Evolutionary conservation across 35 echinoderm and acorn worm species (phyloP).

Genomic region (Ophiothrix spiculata): DNA sequence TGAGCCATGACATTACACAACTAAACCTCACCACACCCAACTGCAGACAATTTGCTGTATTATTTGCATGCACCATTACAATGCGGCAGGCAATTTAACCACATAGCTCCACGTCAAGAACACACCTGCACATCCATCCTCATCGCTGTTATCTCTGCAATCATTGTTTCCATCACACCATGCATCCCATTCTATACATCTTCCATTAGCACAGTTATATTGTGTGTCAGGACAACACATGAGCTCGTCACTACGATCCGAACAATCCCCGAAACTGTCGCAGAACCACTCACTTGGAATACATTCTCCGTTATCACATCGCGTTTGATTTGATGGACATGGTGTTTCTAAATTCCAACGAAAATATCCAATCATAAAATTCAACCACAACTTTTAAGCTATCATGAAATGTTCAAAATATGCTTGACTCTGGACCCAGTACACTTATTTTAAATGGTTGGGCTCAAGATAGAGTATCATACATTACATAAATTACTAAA

Average conservation of each 20-base stretch:
- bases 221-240: background rate
- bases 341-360: background rate
- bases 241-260: background rate
- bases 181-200: background rate
- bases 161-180: background rate
- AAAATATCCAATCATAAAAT: too few species aligned
- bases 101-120: background rate
- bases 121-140: background rate
- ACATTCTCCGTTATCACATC: background rate
- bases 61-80: too few species aligned
- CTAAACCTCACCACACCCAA: too few species aligned
- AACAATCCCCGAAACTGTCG: background rate
- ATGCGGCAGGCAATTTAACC: too few species aligned
- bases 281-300: background rate
- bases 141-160: background rate
- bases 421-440: too few species aligned
- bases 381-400: too few species aligned
- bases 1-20: too few species aligned
- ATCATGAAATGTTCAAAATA: too few species aligned
- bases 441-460: too few species aligned
- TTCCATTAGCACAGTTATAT: background rate
- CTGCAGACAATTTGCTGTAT: too few species aligned
- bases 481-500: too few species aligned
- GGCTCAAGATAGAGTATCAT: too few species aligned
- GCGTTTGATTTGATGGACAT: background rate